Conservation (phyloP, 2,113 vertebrate species). For the Halichoerus grypus region DNA sequence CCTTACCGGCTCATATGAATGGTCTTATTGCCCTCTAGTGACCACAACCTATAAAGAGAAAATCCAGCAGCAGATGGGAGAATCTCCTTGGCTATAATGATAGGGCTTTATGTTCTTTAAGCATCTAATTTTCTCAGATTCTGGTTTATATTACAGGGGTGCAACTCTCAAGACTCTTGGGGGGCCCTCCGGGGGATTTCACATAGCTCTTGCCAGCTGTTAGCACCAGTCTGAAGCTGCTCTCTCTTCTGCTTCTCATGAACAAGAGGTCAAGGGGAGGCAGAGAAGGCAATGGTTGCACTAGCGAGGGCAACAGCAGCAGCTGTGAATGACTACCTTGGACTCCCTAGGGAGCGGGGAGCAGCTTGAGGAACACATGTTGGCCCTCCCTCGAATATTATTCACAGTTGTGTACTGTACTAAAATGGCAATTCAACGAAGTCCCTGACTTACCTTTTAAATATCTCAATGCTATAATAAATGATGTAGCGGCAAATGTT, state of each 20-base stretch:
- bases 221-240: constrained; percentile 67
- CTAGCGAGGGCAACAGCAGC: constrained; percentile 63
- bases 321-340: constrained; percentile 73
- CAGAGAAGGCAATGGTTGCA: constrained; percentile 68
- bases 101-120: constrained; percentile 80
- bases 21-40: constrained; percentile 81
- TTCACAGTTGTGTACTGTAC: constrained; percentile 59
- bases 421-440: constrained; percentile 12
- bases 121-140: constrained; percentile 80
- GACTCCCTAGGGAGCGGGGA: constrained; percentile 59
- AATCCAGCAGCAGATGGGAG: constrained; percentile 77
- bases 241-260: constrained; percentile 68
- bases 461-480: constrained; percentile 14
- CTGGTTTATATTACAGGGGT: constrained; percentile 82
- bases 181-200: constrained; percentile 72
- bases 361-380: constrained; percentile 82
- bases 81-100: constrained; percentile 68
- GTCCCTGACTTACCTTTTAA: constrained; percentile 60
- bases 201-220: constrained; percentile 80
- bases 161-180: constrained; percentile 77
- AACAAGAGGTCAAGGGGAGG: constrained; percentile 80
- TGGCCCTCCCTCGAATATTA: constrained; percentile 62
- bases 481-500: not conserved
- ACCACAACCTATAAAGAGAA: constrained; percentile 75
- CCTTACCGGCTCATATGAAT: constrained; percentile 59